Conservation (phyloP, 2,888 invertebrate genomes). For the Orgyia antiqua region DNA sequence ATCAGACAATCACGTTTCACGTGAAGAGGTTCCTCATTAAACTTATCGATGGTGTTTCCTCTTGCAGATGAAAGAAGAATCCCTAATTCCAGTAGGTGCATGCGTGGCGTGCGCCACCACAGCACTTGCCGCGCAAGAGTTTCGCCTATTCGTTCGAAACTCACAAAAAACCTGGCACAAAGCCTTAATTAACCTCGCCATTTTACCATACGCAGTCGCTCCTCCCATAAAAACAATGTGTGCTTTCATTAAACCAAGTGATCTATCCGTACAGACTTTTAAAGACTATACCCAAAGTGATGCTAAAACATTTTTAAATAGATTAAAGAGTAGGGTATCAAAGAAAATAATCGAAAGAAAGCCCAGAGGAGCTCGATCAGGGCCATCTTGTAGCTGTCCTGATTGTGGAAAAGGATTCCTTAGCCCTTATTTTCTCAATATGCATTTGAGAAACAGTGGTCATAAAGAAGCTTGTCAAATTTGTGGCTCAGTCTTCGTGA, state of each 20-base stretch:
- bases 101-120: constrained; percentile 50
- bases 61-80: constrained; percentile 57
- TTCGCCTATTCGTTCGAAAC: constrained; percentile 43
- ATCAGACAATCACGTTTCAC: no score
- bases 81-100: constrained; percentile 41
- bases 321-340: constrained; percentile 34
- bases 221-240: constrained; percentile 42
- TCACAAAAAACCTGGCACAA: constrained; percentile 48
- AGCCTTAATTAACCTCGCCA: constrained; percentile 35
- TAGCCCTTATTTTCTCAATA: constrained; percentile 49
- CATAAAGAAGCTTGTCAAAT: constrained; percentile 54
- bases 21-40: no score
- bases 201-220: constrained; percentile 19
- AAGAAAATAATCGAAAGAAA: constrained; percentile 30
- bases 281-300: constrained; percentile 42
- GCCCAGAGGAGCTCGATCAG: constrained; percentile 33
- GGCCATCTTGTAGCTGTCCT: constrained; percentile 44
- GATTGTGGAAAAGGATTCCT: constrained; percentile 56
- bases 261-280: constrained; percentile 38
- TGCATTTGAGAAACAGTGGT: constrained; percentile 59
- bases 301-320: constrained; percentile 37
- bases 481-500: constrained; percentile 42
- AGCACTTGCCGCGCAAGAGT: constrained; percentile 53
- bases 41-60: no score
- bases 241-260: constrained; percentile 42